phyloP scores from a whole-genome alignment of 2,113 vertebrate genomes.

The Gymnocephalus cernua region DNA sequence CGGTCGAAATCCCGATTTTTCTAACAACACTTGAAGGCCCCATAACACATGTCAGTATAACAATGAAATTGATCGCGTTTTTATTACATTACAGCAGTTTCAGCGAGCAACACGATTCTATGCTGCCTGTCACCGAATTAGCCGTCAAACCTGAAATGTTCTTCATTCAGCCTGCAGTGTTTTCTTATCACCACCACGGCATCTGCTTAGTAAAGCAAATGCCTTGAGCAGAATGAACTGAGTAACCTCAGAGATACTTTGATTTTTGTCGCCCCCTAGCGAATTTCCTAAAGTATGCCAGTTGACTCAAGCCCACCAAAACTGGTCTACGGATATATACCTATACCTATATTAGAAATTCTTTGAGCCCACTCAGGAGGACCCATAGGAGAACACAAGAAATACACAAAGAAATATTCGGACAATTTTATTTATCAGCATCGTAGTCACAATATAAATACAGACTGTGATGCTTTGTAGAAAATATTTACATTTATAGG shows the following conservation, averaged over 20 bases:
- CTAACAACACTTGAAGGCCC: constrained; percentile 6
- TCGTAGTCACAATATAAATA: constrained; percentile 46
- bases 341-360: too few relatives aligned
- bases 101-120: not conserved
- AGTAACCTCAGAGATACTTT: constrained; percentile 44
- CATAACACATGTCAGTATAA: constrained; percentile 23
- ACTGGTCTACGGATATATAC: too few relatives aligned
- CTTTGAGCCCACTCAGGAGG: rapidly evolving
- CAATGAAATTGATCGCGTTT: constrained; percentile 20
- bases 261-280: constrained; percentile 74
- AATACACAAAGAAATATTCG: not conserved
- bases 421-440: constrained; percentile 45
- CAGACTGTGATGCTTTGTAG: constrained; percentile 21
- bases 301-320: not conserved
- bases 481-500: constrained; percentile 10
- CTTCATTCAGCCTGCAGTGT: not conserved
- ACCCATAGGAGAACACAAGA: not conserved
- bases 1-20: not conserved
- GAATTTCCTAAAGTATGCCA: constrained; percentile 5
- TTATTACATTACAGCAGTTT: not conserved
- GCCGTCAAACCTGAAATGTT: not conserved
- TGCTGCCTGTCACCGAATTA: not conserved
- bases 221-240: constrained; percentile 63
- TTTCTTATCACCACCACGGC: not conserved
- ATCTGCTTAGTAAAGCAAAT: constrained; percentile 23